Evolutionary conservation across 1,140 invertebrate genomes (phyloP).

Genomic region (Matsumurasca onukii): DNA sequence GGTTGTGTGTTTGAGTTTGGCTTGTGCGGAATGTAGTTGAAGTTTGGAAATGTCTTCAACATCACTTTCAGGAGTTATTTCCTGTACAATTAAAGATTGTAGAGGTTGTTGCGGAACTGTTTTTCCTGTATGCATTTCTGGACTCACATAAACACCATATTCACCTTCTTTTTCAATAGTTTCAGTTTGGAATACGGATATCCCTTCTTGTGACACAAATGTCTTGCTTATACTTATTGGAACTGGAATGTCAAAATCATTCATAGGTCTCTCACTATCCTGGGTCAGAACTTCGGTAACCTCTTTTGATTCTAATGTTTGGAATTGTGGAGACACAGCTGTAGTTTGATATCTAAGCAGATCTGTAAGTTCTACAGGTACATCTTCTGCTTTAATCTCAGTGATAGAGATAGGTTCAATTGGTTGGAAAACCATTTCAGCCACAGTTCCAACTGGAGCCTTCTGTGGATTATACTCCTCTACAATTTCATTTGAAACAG

Average conservation of each 20-base stretch:
- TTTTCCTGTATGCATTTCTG: conserved; percentile 57
- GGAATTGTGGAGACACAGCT: conserved; percentile 50
- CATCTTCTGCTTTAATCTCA: conserved; percentile 56
- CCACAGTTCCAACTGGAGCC: conserved; percentile 51
- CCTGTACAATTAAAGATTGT: conserved; percentile 59
- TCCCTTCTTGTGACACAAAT: conserved; percentile 51
- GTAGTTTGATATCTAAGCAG: conserved; percentile 56
- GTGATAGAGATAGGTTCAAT: conserved; percentile 57
- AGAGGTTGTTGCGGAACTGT: conserved; percentile 53
- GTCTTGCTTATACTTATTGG: conserved; percentile 47
- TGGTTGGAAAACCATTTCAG: conserved; percentile 53
- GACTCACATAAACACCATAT: conserved; percentile 52
- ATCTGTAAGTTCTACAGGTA: conserved; percentile 54
- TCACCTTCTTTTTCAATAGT: conserved; percentile 58
- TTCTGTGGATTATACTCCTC: conserved; percentile 49
- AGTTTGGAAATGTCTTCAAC: conserved; percentile 50
- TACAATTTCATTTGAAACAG: conserved; percentile 59
- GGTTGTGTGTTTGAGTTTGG: conserved; percentile 51
- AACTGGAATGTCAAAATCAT: conserved; percentile 46
- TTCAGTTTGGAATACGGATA: conserved; percentile 55
- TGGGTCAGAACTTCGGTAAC: conserved; percentile 55
- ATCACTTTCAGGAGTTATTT: conserved; percentile 55
- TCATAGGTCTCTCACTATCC: conserved; percentile 54
- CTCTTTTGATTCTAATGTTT: conserved; percentile 58
- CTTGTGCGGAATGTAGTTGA: conserved; percentile 46